These are phyloP conservation scores for Lasius fuliginosus DNA, from an alignment of 2,888 invertebrate genomes.

Conservation along the genomic window DNA sequence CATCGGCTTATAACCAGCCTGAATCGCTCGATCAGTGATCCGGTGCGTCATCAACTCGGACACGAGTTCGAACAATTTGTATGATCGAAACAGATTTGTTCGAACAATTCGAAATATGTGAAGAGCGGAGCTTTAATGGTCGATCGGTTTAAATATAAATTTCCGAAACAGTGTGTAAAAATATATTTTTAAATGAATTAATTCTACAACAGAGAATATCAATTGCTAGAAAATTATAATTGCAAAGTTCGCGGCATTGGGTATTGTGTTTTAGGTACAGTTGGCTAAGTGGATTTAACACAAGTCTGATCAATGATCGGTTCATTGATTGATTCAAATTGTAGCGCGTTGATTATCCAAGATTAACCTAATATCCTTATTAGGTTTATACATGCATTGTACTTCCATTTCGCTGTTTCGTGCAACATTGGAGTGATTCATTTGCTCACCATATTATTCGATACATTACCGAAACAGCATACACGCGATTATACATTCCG, in stretches of 20 bases:
- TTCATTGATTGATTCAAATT: conserved; percentile 32
- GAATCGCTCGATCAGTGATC: conserved; percentile 37
- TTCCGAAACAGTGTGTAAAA: background rate
- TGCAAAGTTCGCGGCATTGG: background rate
- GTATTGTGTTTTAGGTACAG: background rate
- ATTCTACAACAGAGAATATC: background rate
- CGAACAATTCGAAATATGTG: background rate
- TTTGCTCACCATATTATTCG: conserved; percentile 23
- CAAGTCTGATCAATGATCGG: background rate
- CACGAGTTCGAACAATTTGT: too few relatives aligned
- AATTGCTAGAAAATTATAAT: background rate
- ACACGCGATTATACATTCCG: background rate
- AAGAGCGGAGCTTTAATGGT: background rate
- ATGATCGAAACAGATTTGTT: background rate
- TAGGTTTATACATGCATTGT: conserved; percentile 10
- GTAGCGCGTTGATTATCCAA: background rate
- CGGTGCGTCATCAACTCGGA: background rate
- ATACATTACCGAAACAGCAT: conserved; percentile 3
- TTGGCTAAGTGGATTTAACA: conserved; percentile 1
- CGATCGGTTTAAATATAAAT: background rate
- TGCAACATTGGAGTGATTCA: conserved; percentile 13
- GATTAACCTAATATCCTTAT: conserved; percentile 27
- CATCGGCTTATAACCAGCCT: background rate
- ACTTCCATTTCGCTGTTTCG: background rate
- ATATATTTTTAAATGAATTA: background rate